Base-by-base conservation (phyloP, 2,888 invertebrate species). In the Drosophila prostipennis region DNA sequence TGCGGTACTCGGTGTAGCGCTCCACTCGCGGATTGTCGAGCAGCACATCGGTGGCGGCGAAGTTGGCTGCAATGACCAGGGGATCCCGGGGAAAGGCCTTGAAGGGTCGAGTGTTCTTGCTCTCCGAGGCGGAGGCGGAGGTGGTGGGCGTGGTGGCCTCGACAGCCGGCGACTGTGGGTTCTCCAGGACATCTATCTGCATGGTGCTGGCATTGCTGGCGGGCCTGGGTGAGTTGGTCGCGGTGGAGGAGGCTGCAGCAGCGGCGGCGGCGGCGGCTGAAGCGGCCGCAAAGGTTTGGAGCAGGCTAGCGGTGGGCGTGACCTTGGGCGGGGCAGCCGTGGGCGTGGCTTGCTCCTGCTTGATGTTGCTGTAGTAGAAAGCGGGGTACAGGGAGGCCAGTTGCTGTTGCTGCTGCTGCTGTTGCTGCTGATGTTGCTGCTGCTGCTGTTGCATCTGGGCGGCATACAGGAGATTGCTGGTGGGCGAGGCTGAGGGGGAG, bases 1-100 rank as follows among this genome's bases (percentile, higher is more conserved):
- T 93, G 42, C 96, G 93, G 79, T 96, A 97, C 37, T 94, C 94
- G 3, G 94, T 93, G 81, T 96, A 97, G 4, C 95, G 94, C 56
- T 96, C 95, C 42, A 94, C 93, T 0, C 94, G 93, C 45, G 94
- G 93, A 79, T 93, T 93, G 59, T 94, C 93, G 16, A 94, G 91
- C n/a, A 91, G 76, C 2, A 89, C 85, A 76, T 92, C 92, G 0
- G 93, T 86, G 80, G 95, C 89, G 51, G 94, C 90, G 77, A 96
- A 94, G 0, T 93, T 88, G 74, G 95, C 89, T 43, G 94, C 90
- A 77, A 96, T 89, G 43, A 94, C 92, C 26, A 95, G 85, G 0
- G 95, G 94, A 89, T 95, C 95, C 74, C 95, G 94, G 0, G 96
- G 95, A 86, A 95, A 96, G 0, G 95, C 95, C 87, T 95, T 95